phyloP scores from a whole-genome alignment of 2,888 invertebrate genomes.

The Sinelater perroti region DNA sequence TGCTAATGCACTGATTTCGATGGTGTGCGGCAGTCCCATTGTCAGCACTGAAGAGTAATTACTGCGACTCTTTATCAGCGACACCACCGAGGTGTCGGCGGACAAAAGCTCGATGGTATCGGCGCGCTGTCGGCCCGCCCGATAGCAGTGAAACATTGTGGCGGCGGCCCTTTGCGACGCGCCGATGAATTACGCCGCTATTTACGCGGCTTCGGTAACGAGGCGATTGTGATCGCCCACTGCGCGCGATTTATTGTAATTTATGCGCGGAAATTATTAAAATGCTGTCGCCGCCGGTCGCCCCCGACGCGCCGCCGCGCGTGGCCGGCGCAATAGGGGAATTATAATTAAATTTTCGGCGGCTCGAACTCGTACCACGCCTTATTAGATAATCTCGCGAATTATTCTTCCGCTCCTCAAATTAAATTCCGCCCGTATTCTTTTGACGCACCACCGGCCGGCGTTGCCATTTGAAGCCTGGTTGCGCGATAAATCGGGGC shows the following conservation, averaged over 20 bases:
- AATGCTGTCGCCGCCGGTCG: slow-evolving; percentile 18
- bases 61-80: slow-evolving; percentile 36
- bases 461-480: background rate
- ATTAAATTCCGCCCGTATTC: slow-evolving; percentile 28
- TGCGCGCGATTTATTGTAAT: slow-evolving; percentile 19
- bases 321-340: slow-evolving; percentile 24
- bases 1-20: slow-evolving; percentile 20
- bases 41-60: slow-evolving; percentile 40
- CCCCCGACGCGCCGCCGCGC: slow-evolving; percentile 12
- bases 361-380: slow-evolving; percentile 29
- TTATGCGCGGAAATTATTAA: slow-evolving; percentile 28
- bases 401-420: slow-evolving; percentile 28
- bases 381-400: slow-evolving; percentile 29
- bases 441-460: slow-evolving; percentile 7
- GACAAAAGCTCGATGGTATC: slow-evolving; percentile 36
- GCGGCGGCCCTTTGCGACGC: slow-evolving; percentile 8
- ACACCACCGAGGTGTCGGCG: slow-evolving; percentile 34
- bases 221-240: slow-evolving; percentile 23
- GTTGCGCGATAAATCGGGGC: background rate
- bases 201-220: slow-evolving; percentile 22
- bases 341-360: slow-evolving; percentile 32
- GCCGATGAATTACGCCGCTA: slow-evolving; percentile 20
- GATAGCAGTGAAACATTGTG: slow-evolving; percentile 37
- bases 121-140: slow-evolving; percentile 21
- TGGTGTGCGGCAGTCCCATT: slow-evolving; percentile 25